These are phyloP conservation scores for Laticauda colubrina DNA, from an alignment of 2,113 vertebrate genomes.

Conservation along the genomic window DNA sequence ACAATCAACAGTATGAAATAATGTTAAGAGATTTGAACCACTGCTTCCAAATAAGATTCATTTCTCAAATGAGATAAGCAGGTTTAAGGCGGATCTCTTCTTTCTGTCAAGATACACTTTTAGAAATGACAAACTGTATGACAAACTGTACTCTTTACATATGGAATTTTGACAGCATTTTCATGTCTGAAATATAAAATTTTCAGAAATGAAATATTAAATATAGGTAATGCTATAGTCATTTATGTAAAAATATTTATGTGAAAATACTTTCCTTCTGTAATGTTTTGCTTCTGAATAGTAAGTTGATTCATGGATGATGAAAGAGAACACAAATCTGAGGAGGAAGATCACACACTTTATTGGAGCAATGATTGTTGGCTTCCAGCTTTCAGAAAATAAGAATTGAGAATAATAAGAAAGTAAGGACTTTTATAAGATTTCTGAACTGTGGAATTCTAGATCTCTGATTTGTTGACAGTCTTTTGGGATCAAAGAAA, in stretches of 20 bases:
- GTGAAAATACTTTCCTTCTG: background rate
- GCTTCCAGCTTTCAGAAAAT: background rate
- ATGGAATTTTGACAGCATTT: background rate
- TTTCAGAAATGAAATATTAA: background rate
- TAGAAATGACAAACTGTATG: background rate
- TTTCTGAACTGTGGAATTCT: background rate
- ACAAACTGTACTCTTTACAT: background rate
- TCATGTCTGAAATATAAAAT: background rate
- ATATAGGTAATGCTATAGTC: background rate
- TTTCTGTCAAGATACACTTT: background rate
- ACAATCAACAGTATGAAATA: background rate
- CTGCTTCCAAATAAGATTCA: background rate
- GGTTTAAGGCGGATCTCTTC: background rate
- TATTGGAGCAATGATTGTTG: background rate
- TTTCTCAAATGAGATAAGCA: background rate
- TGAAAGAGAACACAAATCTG: background rate
- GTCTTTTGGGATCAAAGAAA: background rate
- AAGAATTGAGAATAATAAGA: background rate
- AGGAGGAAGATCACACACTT: background rate
- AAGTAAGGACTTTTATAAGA: background rate
- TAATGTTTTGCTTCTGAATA: background rate
- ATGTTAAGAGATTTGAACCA: rapidly evolving
- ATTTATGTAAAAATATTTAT: background rate
- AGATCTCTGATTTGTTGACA: background rate
- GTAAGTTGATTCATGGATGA: background rate